phyloP scores from a whole-genome alignment of 2,888 invertebrate species.

The Linyphia triangularis region DNA sequence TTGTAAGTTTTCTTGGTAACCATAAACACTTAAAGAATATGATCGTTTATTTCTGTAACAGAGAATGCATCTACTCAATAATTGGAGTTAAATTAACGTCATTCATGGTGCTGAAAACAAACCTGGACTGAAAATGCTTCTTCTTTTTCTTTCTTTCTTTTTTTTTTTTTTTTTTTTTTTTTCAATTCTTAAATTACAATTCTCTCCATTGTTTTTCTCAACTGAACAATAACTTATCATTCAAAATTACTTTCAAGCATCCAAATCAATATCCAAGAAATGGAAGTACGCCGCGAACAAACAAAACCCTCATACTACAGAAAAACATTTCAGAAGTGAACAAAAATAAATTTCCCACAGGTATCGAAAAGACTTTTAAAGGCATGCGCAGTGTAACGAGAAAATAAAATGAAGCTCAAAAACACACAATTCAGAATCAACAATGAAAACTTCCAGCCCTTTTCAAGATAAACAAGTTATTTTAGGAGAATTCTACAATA shows the following conservation, averaged over 20 bases:
- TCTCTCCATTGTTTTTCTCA: background rate
- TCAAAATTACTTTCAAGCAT: background rate
- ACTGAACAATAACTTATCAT: background rate
- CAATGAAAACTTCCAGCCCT: background rate
- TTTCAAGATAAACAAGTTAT: constrained; percentile 13
- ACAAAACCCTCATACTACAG: background rate
- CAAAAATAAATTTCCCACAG: constrained; percentile 11
- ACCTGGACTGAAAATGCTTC: too few species aligned
- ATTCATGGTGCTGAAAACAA: too few species aligned
- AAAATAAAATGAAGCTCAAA: constrained; percentile 18
- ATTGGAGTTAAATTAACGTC: too few species aligned
- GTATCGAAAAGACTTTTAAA: background rate
- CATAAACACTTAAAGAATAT: too few species aligned
- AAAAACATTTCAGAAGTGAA: background rate
- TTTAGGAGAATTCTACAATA: background rate
- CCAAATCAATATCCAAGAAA: too few species aligned
- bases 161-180: too few species aligned
- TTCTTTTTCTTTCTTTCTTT: too few species aligned
- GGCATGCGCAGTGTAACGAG: background rate
- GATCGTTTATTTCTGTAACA: too few species aligned
- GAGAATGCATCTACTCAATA: too few species aligned
- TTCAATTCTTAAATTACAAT: background rate
- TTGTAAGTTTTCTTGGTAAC: too few species aligned
- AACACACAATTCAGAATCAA: background rate
- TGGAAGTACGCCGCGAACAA: too few species aligned